Evolutionary conservation across 2,113 vertebrate species (phyloP).

Genomic region (Ciconia stormi): DNA sequence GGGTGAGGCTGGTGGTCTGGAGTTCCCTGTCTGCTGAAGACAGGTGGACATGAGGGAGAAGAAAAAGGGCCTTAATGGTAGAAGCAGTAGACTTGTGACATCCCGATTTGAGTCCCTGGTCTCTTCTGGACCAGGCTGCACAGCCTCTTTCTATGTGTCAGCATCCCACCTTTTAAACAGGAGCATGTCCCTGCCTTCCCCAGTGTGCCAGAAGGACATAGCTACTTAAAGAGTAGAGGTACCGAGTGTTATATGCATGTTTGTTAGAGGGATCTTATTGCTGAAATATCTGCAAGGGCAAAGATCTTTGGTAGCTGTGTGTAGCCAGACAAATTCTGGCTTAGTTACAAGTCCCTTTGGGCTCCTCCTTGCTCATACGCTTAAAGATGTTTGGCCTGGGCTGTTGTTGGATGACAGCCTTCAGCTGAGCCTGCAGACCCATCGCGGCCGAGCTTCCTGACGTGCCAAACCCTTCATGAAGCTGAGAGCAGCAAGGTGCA

Average conservation of each 20-base stretch:
- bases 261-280: background rate
- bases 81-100: background rate
- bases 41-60: background rate
- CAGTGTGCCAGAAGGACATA: accelerated
- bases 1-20: background rate
- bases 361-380: accelerated
- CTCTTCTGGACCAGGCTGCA: background rate
- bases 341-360: background rate
- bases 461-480: background rate
- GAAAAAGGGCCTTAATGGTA: background rate
- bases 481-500: background rate
- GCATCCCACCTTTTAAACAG: background rate
- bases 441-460: accelerated
- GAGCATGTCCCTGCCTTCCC: background rate
- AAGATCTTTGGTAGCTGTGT: background rate
- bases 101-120: background rate
- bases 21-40: background rate
- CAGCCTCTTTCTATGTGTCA: background rate
- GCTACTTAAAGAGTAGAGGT: background rate
- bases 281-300: background rate
- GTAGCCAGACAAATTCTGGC: background rate
- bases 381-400: background rate
- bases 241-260: background rate
- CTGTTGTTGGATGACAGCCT: background rate
- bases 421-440: background rate